These are phyloP conservation scores for Hucho hucho DNA, from an alignment of 2,113 vertebrate genomes.

Conservation along the genomic window DNA sequence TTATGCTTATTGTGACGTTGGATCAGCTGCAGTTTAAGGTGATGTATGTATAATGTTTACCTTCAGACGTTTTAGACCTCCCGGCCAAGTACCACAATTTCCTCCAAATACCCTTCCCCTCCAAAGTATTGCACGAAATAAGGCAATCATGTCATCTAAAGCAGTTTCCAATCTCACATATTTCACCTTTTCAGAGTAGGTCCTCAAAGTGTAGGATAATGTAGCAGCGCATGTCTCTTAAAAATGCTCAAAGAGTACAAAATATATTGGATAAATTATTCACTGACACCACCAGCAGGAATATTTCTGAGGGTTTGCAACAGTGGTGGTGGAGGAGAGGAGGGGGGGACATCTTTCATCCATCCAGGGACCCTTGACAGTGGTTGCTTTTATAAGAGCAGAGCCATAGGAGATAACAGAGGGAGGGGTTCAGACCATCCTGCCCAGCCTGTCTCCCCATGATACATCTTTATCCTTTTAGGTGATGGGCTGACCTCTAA, in stretches of 20 bases:
- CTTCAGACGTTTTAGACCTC: too few species aligned
- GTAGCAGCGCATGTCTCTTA: constrained; percentile 38
- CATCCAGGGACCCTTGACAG: constrained; percentile 68
- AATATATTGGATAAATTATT: constrained; percentile 79
- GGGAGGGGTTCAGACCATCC: constrained; percentile 65
- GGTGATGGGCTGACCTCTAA: constrained; percentile 79
- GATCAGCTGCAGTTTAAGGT: too few species aligned
- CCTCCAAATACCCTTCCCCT: too few species aligned
- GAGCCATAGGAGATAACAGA: constrained; percentile 71
- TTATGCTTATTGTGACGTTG: too few species aligned
- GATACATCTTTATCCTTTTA: constrained; percentile 83
- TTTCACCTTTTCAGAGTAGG: constrained; percentile 36
- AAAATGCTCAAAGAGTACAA: constrained; percentile 76
- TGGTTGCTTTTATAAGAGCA: constrained; percentile 72
- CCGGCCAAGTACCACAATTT: too few species aligned
- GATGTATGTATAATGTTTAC: too few species aligned
- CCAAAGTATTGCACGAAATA: not conserved
- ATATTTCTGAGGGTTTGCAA: constrained; percentile 67
- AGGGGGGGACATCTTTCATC: constrained; percentile 65
- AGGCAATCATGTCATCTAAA: constrained; percentile 22
- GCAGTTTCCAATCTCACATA: constrained; percentile 41
- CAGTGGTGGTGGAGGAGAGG: constrained; percentile 54
- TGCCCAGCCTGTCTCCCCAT: constrained; percentile 55
- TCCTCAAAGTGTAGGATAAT: constrained; percentile 56
- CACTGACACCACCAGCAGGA: constrained; percentile 58